phyloP scores from a whole-genome alignment of 2,113 vertebrate species.

The Erpornis zantholeuca region DNA sequence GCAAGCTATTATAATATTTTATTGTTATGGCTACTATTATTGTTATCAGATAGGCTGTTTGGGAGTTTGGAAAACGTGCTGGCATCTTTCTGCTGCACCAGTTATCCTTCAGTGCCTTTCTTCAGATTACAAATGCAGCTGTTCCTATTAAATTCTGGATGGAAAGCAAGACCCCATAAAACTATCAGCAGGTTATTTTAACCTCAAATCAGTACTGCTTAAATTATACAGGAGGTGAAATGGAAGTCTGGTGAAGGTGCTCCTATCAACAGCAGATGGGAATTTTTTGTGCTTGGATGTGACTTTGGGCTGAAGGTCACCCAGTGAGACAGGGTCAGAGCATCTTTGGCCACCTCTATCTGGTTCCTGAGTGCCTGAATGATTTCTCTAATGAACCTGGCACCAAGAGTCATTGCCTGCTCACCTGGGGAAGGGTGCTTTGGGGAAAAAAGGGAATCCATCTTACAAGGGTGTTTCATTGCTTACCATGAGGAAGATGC shows the following conservation, averaged over 20 bases:
- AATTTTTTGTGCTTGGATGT: neutral
- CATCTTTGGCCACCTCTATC: neutral
- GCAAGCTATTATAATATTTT: conserved; percentile 48
- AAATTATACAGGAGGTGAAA: neutral
- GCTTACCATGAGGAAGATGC: neutral
- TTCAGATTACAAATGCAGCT: conserved; percentile 35
- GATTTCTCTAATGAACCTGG: neutral
- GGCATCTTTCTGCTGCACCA: neutral
- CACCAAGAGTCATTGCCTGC: neutral
- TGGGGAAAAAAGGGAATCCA: neutral
- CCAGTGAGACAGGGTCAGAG: neutral
- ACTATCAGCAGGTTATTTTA: conserved; percentile 11
- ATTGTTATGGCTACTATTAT: conserved; percentile 38
- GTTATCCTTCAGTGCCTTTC: conserved; percentile 46
- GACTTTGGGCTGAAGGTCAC: neutral
- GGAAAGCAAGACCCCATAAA: conserved; percentile 8
- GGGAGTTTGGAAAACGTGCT: conserved; percentile 15
- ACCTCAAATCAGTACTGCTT: conserved; percentile 1
- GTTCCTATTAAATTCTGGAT: conserved; percentile 15
- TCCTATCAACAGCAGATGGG: neutral
- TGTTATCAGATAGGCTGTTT: conserved; percentile 17
- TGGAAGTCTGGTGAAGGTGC: neutral
- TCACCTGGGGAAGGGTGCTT: neutral
- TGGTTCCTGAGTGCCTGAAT: neutral
- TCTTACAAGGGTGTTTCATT: neutral